A percentile compares a stretch with the other conserved stretches of the same genome.
Conservation (phyloP, 2,888 invertebrate species). For the Calameuta idolon region DNA sequence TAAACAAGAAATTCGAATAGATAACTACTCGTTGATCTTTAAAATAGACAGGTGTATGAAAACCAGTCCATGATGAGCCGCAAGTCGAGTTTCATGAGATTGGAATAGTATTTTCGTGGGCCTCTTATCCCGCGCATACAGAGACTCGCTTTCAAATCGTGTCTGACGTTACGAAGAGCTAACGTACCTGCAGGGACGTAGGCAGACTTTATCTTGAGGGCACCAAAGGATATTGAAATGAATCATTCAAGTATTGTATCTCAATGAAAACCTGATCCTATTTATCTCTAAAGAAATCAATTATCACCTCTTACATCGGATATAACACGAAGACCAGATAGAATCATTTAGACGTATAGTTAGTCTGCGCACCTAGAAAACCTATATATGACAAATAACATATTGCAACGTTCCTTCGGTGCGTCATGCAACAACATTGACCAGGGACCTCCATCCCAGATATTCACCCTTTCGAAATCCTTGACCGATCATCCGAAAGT, state of each 20-base stretch:
- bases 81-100: background rate
- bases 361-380: background rate
- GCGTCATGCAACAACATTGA: background rate
- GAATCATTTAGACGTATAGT: background rate
- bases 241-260: background rate
- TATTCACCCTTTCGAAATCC: background rate
- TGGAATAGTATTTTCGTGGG: background rate
- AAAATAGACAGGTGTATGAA: background rate
- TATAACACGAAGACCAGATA: background rate
- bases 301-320: background rate
- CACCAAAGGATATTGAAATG: background rate
- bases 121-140: background rate
- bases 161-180: background rate
- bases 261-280: background rate
- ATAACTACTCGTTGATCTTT: background rate
- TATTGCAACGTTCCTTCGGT: background rate
- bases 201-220: background rate
- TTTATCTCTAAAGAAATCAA: too few relatives aligned
- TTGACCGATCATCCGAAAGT: background rate
- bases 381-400: background rate
- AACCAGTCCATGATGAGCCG: background rate
- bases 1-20: background rate
- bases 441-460: background rate
- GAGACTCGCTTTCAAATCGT: background rate
- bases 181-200: background rate